These are phyloP conservation scores for Pocillopora meandrina DNA, from an alignment of 92 coral and sea anemone genomes.

Conservation along the genomic window DNA sequence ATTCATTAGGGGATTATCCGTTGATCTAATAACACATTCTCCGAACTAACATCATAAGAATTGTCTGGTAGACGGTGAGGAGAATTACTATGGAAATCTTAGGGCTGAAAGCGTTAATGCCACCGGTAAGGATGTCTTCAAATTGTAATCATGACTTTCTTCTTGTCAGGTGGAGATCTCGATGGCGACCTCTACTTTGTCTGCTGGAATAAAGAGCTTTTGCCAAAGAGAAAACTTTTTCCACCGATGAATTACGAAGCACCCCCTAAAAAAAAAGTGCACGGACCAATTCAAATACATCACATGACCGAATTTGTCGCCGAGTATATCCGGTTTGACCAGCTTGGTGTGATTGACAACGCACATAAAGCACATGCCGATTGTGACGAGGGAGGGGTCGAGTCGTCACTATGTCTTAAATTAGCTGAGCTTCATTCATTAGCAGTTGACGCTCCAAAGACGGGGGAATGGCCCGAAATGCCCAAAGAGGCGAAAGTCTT, in stretches of 20 bases:
- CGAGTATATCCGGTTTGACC: constrained; percentile 87
- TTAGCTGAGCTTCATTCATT: constrained; percentile 83
- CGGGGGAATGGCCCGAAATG: constrained; percentile 82
- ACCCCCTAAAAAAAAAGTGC: constrained; percentile 53
- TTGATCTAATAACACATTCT: no score
- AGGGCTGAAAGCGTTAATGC: no score
- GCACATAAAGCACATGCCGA: constrained; percentile 98
- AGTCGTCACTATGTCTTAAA: constrained; percentile 71
- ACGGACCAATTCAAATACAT: constrained; percentile 69
- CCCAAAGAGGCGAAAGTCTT: constrained; percentile 45
- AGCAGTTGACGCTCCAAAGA: constrained; percentile 98
- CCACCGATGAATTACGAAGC: constrained; percentile 93
- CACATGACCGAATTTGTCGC: constrained; percentile 87
- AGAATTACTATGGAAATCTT: no score
- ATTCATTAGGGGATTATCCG: no score
- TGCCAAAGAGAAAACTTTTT: constrained; percentile 57
- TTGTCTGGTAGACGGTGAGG: no score
- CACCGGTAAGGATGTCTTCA: no score
- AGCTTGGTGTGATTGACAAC: constrained; percentile 92
- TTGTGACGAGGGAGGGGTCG: constrained; percentile 69
- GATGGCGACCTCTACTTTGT: constrained; percentile 99
- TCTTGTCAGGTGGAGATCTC: constrained; percentile 85
- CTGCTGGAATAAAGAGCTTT: constrained; percentile 85
- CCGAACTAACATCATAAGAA: no score
- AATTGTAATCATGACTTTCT: background rate